These are phyloP conservation scores for Microchirus variegatus DNA, from an alignment of 2,797 vertebrate species.

Conservation along the genomic window DNA sequence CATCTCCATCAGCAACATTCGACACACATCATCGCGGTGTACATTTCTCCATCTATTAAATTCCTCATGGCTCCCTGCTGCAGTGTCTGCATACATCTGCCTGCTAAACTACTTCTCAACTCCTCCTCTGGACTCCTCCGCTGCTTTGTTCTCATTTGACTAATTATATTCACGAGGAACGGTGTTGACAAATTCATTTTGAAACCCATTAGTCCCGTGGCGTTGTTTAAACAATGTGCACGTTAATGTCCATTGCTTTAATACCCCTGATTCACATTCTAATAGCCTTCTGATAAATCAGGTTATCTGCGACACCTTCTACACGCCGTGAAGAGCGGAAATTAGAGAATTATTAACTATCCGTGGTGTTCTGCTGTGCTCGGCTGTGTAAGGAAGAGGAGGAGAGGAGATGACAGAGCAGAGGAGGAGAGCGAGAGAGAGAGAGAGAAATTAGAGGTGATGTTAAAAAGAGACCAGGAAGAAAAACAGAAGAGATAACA, in stretches of 20 bases:
- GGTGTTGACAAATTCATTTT: constrained; percentile 85
- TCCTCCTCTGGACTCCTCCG: constrained; percentile 52
- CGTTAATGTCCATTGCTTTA: constrained; percentile 82
- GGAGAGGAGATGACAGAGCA: constrained; percentile 52
- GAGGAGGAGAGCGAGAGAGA: constrained; percentile 19
- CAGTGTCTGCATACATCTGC: constrained; percentile 12
- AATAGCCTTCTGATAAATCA: constrained; percentile 84
- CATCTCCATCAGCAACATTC: constrained; percentile 24
- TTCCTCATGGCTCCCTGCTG: constrained; percentile 10
- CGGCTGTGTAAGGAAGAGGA: constrained; percentile 54
- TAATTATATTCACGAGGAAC: constrained; percentile 79
- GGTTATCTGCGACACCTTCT: constrained; percentile 83
- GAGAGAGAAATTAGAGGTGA: constrained; percentile 43
- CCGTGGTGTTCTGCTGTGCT: constrained; percentile 63
- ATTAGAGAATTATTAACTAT: constrained; percentile 85
- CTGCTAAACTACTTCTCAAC: constrained; percentile 44
- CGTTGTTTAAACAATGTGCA: constrained; percentile 82
- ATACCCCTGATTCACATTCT: constrained; percentile 80
- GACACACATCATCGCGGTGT: constrained; percentile 5
- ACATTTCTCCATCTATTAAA: constrained; percentile 16
- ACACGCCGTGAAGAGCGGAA: constrained; percentile 79
- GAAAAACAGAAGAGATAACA: constrained; percentile 52
- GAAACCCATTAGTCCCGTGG: constrained; percentile 84
- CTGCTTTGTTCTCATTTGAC: constrained; percentile 71
- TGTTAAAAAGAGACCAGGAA: constrained; percentile 50